These are phyloP conservation scores for Tragulus kanchil DNA, from an alignment of 2,113 vertebrate species.

Conservation along the genomic window DNA sequence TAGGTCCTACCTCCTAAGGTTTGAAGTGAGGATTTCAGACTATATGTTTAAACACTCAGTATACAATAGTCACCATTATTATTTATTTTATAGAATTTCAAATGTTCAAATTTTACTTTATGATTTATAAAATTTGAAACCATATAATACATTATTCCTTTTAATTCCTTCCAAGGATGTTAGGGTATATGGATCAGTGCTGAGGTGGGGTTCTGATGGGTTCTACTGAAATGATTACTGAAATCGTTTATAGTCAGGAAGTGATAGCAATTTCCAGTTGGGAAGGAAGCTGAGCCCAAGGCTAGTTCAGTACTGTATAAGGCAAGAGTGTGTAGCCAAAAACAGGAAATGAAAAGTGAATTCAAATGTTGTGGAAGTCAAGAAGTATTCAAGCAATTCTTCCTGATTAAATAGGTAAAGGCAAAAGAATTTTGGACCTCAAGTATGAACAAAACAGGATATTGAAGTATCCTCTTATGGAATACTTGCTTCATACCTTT, in stretches of 20 bases:
- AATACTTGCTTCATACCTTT: not conserved
- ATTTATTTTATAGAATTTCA: conserved; percentile 14
- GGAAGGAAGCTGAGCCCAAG: not conserved
- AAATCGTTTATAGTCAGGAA: conserved; percentile 12
- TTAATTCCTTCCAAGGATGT: not conserved
- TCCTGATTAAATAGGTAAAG: not conserved
- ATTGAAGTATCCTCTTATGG: not conserved
- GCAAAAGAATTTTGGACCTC: not conserved
- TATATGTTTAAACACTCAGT: not conserved
- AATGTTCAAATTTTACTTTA: conserved; percentile 19
- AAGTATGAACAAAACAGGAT: not conserved
- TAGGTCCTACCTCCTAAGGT: not conserved
- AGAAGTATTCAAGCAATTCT: not conserved
- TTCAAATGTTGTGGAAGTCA: not conserved
- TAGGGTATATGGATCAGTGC: not conserved
- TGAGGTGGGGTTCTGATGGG: not conserved
- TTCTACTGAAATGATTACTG: not conserved
- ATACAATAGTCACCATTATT: not conserved
- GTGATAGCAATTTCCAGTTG: not conserved
- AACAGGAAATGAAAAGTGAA: conserved; percentile 45
- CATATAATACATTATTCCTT: not conserved
- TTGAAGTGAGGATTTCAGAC: not conserved
- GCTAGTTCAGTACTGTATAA: not conserved
- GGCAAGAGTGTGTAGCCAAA: not conserved
- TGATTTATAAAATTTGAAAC: not conserved